These are phyloP conservation scores for Numenius phaeopus DNA, from an alignment of 2,797 vertebrate genomes.

Conservation along the genomic window DNA sequence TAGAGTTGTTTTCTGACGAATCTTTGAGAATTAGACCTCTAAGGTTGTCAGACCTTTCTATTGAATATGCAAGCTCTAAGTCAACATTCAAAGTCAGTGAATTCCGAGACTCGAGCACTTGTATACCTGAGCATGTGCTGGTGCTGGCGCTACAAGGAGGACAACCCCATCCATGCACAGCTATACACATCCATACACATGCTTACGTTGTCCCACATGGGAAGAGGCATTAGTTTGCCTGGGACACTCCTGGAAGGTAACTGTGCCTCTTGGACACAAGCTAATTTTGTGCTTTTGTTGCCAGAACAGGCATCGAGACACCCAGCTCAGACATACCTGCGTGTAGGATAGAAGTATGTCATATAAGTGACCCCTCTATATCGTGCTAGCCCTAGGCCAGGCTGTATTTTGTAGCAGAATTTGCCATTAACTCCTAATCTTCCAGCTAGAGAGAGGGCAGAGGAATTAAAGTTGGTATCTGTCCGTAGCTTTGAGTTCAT, in stretches of 20 bases:
- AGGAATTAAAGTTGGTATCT: not conserved
- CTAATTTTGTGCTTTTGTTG: not conserved
- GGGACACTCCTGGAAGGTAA: not conserved
- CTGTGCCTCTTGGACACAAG: rapidly evolving
- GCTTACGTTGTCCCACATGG: not conserved
- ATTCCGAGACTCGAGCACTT: not conserved
- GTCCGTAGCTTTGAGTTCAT: not conserved
- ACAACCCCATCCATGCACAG: too few relatives aligned
- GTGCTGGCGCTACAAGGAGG: not conserved
- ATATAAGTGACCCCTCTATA: not conserved
- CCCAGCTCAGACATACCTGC: not conserved
- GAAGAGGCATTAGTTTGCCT: not conserved
- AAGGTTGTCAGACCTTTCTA: not conserved
- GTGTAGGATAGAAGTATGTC: not conserved
- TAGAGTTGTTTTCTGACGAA: not conserved
- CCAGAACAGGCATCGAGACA: not conserved
- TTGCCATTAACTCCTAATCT: not conserved
- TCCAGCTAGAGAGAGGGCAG: not conserved
- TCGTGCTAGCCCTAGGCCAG: not conserved
- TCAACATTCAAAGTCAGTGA: not conserved
- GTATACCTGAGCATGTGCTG: not conserved
- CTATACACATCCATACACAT: not conserved
- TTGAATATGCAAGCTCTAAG: not conserved
- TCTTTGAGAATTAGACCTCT: not conserved
- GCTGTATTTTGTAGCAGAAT: not conserved